These are phyloP conservation scores for Pampusana beccarii DNA, from an alignment of 2,113 vertebrate species.

Conservation along the genomic window DNA sequence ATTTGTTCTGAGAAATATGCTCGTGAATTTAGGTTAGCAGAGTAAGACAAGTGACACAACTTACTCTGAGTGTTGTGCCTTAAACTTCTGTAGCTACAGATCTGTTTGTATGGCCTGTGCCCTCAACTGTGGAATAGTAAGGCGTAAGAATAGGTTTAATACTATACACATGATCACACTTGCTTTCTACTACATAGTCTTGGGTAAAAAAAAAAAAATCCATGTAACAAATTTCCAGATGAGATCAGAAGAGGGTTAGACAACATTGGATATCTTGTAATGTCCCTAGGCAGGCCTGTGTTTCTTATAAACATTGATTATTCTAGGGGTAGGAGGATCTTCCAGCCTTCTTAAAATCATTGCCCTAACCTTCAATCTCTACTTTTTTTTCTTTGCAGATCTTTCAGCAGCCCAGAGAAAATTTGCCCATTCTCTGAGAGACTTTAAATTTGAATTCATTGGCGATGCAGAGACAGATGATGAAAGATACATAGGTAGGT, in stretches of 20 bases:
- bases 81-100: not conserved
- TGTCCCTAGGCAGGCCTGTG: not conserved
- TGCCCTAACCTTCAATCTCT: not conserved
- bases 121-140: not conserved
- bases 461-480: constrained; percentile 97
- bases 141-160: not conserved
- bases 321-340: not conserved
- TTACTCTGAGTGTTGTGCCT: not conserved
- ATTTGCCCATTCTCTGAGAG: constrained; percentile 92
- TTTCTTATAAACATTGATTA: not conserved
- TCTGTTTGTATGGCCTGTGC: not conserved
- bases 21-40: not conserved
- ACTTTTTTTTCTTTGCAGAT: constrained; percentile 73
- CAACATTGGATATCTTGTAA: not conserved
- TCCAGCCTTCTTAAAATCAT: not conserved
- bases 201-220: not conserved
- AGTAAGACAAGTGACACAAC: not conserved
- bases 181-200: not conserved
- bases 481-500: constrained; percentile 92
- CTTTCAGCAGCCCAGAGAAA: constrained; percentile 92
- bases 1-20: not conserved
- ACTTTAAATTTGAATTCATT: constrained; percentile 97
- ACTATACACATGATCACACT: not conserved
- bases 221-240: not conserved
- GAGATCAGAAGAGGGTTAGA: not conserved